Percentiles rank a stretch among this genome's conserved stretches.
Conservation (phyloP, 2,113 vertebrate genomes). For the Leptodactylus fuscus region DNA sequence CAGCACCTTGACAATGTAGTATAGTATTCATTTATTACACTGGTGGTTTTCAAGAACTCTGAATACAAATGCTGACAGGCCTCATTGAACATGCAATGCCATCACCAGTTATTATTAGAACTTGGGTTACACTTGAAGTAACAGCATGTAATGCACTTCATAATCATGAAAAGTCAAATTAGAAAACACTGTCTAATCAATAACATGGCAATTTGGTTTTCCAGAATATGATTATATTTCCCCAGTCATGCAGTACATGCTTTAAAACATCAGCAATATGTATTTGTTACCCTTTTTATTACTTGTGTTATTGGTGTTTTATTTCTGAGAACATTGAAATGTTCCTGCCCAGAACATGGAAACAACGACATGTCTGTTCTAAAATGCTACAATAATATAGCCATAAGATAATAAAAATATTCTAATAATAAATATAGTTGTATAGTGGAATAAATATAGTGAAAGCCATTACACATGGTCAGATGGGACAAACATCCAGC, state of each 20-base stretch:
- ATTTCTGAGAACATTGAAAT: too few species aligned
- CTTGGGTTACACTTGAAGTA: conserved; percentile 20
- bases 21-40: conserved; percentile 5
- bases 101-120: conserved; percentile 37
- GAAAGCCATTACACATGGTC: too few species aligned
- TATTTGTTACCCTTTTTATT: conserved; percentile 1
- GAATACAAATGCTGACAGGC: not conserved
- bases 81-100: conserved; percentile 41
- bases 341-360: not conserved
- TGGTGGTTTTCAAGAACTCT: not conserved
- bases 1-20: not conserved
- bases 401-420: too few species aligned
- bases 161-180: conserved; percentile 46
- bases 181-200: conserved; percentile 33
- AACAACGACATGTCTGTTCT: not conserved
- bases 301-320: not conserved
- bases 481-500: too few species aligned
- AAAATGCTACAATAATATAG: too few species aligned
- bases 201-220: conserved; percentile 16
- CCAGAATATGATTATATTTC: not conserved
- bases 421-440: too few species aligned
- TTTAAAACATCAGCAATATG: not conserved
- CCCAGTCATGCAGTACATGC: not conserved
- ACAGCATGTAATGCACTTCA: conserved; percentile 37
- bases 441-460: too few species aligned